These are phyloP conservation scores for Pheosia tremula DNA, from an alignment of 2,888 invertebrate genomes.

Conservation along the genomic window DNA sequence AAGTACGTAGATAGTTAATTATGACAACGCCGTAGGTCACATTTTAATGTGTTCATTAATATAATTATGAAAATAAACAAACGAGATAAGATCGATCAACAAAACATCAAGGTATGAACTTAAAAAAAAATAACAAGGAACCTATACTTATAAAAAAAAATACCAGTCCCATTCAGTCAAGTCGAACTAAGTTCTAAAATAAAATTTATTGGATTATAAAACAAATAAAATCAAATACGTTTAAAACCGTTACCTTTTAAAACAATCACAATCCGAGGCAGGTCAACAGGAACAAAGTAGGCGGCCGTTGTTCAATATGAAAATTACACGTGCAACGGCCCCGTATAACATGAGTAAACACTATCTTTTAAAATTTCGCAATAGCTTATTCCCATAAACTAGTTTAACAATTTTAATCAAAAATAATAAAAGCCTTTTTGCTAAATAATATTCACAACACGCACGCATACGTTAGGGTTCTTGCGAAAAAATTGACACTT, in stretches of 20 bases:
- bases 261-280: constrained; percentile 69
- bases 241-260: constrained; percentile 78
- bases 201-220: neutral
- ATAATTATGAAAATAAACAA: constrained; percentile 21
- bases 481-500: constrained; percentile 40
- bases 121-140: too few species aligned
- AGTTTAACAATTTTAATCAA: constrained; percentile 57
- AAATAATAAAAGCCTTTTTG: constrained; percentile 61
- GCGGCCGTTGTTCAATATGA: constrained; percentile 57
- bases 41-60: constrained; percentile 17
- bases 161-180: too few species aligned
- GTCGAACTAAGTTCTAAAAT: too few species aligned
- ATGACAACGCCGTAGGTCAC: constrained; percentile 7
- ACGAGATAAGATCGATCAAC: constrained; percentile 20
- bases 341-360: constrained; percentile 59
- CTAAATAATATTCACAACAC: constrained; percentile 76
- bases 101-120: constrained; percentile 11
- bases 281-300: constrained; percentile 77
- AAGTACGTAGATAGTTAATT: too few species aligned
- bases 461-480: constrained; percentile 59
- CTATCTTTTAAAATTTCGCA: constrained; percentile 59
- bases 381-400: constrained; percentile 48
- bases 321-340: constrained; percentile 59
- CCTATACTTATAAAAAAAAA: too few species aligned
- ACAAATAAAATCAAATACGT: constrained; percentile 30